Evolutionary conservation across 2,113 vertebrate genomes (phyloP), one percentile per base, ranked within the genome.

Genomic region (Aptenodytes forsteri): DNA sequence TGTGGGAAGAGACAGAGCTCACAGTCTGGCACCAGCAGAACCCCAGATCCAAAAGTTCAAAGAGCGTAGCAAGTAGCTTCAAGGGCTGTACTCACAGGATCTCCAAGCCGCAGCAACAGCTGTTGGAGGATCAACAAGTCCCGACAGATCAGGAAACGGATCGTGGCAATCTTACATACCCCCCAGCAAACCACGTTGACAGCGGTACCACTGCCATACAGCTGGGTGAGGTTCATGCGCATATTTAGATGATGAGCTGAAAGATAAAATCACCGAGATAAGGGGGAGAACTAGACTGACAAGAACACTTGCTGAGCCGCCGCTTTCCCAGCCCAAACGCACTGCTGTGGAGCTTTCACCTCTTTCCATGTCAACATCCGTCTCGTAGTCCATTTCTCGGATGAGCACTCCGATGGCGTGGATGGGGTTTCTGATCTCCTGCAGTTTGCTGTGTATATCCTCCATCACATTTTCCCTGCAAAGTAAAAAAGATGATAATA

Each of bases 371-470:
- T 99, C 99, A 0, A 98, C 19, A 0, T 99, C 99, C 0, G 98
- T 98, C 97, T 99, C 99, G 5, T 99, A 99, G 97, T 99, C 99
- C 99, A 99, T 98, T 85, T 99, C 99, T 40, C 99, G 98, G 84
- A 99, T 97, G 55, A 99, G 98, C 34, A 98, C 95, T 4, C 98
- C 98, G 58, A 99, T 99, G 84, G 99, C 99, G 0, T 98, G 98
- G 79, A 97, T 69, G 1, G 99, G 99, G 96, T 99, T 99, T 17
- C 98, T 97, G 50, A 99, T 97, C 88, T 99, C 99, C 96, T 99
- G 99, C 50, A 99, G 97, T 90, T 99, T 99, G 98, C 99, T 99
- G 96, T 98, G 98, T 83, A 99, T 98, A 55, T 99, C 99, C 61
- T 99, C 99, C 38, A 99, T 98, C 38, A 99, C 93, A 3, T 98